A percentile compares a stretch with the other conserved stretches of the same genome.
Conservation (phyloP, 2,113 vertebrate species). For the Dolichotis patagonum region DNA sequence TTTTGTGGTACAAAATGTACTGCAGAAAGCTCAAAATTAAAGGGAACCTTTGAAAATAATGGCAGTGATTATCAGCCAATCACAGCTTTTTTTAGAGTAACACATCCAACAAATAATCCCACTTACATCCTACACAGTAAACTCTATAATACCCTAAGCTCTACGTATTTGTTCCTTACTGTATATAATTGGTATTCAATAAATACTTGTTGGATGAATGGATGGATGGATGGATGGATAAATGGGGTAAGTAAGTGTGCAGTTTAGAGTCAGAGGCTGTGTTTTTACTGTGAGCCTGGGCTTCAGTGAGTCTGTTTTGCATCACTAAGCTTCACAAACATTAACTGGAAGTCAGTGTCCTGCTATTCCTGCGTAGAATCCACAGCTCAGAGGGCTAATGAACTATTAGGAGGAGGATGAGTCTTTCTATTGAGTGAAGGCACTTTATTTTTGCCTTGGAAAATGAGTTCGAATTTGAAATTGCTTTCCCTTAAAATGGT, state of each 20-base stretch:
- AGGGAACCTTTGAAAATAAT: conserved; percentile 30
- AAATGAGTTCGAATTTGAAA: conserved; percentile 61
- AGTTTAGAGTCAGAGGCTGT: neutral
- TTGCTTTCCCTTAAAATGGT: conserved; percentile 33
- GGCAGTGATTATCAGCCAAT: neutral
- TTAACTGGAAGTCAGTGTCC: neutral
- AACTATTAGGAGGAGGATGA: neutral
- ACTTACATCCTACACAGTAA: neutral
- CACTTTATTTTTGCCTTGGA: conserved; percentile 32
- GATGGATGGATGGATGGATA: neutral
- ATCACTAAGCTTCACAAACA: conserved; percentile 39
- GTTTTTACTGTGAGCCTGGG: neutral
- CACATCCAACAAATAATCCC: neutral
- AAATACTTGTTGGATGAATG: neutral
- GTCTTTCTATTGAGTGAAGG: conserved; percentile 19
- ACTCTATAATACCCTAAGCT: neutral
- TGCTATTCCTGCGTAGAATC: neutral
- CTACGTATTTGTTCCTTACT: neutral
- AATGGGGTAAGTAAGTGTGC: neutral
- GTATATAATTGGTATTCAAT: neutral
- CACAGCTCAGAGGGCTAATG: neutral
- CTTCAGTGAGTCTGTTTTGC: conserved; percentile 33
- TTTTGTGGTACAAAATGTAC: conserved; percentile 19
- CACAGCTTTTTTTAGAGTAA: neutral
- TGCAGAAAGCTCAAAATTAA: conserved; percentile 53